These are phyloP conservation scores for Gonioctena quinquepunctata DNA, from an alignment of 1,140 invertebrate species.

Conservation along the genomic window DNA sequence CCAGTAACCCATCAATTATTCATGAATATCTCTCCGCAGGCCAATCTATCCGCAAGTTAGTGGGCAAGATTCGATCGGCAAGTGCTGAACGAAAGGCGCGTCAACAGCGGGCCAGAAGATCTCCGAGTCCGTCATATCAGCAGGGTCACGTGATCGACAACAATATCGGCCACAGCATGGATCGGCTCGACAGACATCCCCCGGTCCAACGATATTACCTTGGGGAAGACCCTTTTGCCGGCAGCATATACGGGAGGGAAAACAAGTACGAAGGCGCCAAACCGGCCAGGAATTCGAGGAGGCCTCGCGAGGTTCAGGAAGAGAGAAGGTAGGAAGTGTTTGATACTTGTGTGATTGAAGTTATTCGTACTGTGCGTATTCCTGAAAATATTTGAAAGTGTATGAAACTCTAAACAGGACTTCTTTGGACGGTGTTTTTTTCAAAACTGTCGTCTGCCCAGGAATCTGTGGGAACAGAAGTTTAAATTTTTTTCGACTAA, in stretches of 20 bases:
- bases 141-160: slow-evolving; percentile 67
- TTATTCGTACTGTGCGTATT: too few relatives aligned
- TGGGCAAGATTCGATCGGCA: slow-evolving; percentile 76
- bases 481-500: too few relatives aligned
- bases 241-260: slow-evolving; percentile 77
- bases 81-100: slow-evolving; percentile 72
- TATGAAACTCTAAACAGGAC: too few relatives aligned
- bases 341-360: too few relatives aligned
- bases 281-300: slow-evolving; percentile 48
- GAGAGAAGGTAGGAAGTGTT: slow-evolving; percentile 30
- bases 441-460: too few relatives aligned
- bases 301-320: slow-evolving; percentile 26
- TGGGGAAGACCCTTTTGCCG: slow-evolving; percentile 80
- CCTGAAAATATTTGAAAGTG: too few relatives aligned
- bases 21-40: slow-evolving; percentile 49
- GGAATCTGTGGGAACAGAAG: too few relatives aligned
- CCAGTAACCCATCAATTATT: neutral
- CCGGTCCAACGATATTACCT: slow-evolving; percentile 77
- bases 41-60: slow-evolving; percentile 75
- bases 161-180: slow-evolving; percentile 45
- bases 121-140: slow-evolving; percentile 63
- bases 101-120: slow-evolving; percentile 58
- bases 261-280: slow-evolving; percentile 73
- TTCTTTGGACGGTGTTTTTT: neutral
- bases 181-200: slow-evolving; percentile 49